These are phyloP conservation scores for Hypomecis atomaria DNA, from an alignment of 2,888 invertebrate species.

Conservation along the genomic window DNA sequence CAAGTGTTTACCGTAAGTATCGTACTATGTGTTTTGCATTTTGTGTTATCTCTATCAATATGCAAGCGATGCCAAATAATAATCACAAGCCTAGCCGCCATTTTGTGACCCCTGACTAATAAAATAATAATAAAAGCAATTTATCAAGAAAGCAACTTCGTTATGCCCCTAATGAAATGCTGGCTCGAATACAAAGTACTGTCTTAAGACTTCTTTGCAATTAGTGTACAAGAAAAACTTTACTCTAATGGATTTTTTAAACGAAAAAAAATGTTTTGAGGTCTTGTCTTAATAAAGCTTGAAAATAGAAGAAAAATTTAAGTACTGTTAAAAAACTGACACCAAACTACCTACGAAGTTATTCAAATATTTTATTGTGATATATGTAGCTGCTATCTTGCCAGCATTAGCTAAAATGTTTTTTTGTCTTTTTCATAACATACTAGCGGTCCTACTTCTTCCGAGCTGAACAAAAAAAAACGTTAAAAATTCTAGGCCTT, in stretches of 20 bases:
- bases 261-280: background rate
- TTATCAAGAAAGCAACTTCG: slow-evolving; percentile 22
- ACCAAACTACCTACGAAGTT: too few species aligned
- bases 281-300: background rate
- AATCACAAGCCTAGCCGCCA: slow-evolving; percentile 14
- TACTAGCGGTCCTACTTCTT: too few species aligned
- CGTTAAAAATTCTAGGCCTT: too few species aligned
- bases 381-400: too few species aligned
- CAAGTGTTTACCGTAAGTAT: too few species aligned
- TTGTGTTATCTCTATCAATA: background rate
- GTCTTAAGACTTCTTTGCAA: slow-evolving; percentile 26
- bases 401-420: too few species aligned
- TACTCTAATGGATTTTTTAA: slow-evolving; percentile 3
- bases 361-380: too few species aligned
- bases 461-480: too few species aligned
- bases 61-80: background rate
- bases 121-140: slow-evolving; percentile 20
- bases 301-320: background rate
- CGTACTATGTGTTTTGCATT: background rate
- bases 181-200: slow-evolving; percentile 23
- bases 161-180: slow-evolving; percentile 26
- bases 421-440: too few species aligned
- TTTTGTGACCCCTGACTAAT: slow-evolving; percentile 4
- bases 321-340: too few species aligned
- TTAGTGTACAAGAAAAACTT: slow-evolving; percentile 15